Percentiles rank a stretch among this genome's conserved stretches.
Conservation (phyloP, 2,888 invertebrate species). For the Labia minor region DNA sequence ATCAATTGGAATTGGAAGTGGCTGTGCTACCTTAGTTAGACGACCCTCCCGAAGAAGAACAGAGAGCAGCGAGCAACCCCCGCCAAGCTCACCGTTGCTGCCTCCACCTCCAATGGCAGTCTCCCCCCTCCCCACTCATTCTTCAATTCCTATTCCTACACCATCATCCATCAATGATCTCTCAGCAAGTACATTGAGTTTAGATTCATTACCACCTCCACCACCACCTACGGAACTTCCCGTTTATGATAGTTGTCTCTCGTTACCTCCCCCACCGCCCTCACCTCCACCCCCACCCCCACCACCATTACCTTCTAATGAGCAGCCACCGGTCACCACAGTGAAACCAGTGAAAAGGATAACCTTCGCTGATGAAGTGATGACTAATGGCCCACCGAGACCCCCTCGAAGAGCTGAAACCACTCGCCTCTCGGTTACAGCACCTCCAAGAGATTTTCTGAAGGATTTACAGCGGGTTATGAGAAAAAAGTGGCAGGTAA, state of each 20-base stretch:
- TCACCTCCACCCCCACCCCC: constrained; percentile 24
- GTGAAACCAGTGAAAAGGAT: constrained; percentile 21
- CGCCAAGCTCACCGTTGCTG: constrained; percentile 33
- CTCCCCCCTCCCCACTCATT: constrained; percentile 33
- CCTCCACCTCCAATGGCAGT: constrained; percentile 35
- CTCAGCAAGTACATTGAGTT: constrained; percentile 56
- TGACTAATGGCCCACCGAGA: constrained; percentile 1
- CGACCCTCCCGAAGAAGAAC: constrained; percentile 23
- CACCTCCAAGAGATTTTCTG: constrained; percentile 63
- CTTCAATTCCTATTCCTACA: constrained; percentile 38
- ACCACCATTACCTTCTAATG: constrained; percentile 19
- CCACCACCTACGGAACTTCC: constrained; percentile 51
- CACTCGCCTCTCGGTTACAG: constrained; percentile 42
- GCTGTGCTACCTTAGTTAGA: constrained; percentile 17
- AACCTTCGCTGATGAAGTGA: background rate
- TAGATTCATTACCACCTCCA: constrained; percentile 72
- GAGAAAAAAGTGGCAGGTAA: constrained; percentile 59
- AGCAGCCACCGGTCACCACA: background rate
- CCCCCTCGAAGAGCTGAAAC: constrained; percentile 68
- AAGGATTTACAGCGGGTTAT: constrained; percentile 84
- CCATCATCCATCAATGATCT: constrained; percentile 37
- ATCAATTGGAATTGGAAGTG: constrained; percentile 13
- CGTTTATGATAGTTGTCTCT: constrained; percentile 55
- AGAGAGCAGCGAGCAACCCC: constrained; percentile 28
- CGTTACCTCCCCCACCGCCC: constrained; percentile 65